These are phyloP conservation scores for Lycocorax pyrrhopterus DNA, from an alignment of 2,113 vertebrate species.

Conservation along the genomic window DNA sequence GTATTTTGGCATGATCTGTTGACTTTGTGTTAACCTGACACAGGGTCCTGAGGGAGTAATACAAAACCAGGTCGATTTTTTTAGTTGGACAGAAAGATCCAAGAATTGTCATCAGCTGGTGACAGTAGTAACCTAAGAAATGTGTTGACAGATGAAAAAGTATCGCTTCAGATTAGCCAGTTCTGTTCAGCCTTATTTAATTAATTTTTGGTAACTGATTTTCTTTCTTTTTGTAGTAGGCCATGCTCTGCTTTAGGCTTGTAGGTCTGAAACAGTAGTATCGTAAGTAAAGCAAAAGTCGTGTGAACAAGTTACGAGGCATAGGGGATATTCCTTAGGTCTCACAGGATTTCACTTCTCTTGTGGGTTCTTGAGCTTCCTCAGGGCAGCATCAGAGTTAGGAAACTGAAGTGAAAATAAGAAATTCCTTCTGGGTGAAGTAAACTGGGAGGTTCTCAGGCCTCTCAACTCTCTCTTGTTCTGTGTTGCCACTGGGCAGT, in stretches of 20 bases:
- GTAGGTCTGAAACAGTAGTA: neutral
- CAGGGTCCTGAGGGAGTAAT: neutral
- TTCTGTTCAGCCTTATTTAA: neutral
- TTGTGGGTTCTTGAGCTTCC: neutral
- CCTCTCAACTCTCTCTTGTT: neutral
- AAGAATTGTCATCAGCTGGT: neutral
- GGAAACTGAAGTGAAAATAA: neutral
- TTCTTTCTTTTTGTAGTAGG: neutral
- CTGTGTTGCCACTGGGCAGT: neutral
- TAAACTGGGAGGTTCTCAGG: neutral
- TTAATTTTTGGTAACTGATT: neutral
- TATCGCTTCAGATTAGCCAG: neutral
- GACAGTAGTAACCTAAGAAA: neutral
- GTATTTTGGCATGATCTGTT: neutral
- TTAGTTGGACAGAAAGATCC: neutral
- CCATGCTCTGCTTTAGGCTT: neutral
- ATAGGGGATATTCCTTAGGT: neutral
- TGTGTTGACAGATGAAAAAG: neutral
- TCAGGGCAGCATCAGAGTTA: neutral
- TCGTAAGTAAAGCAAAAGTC: neutral
- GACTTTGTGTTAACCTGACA: neutral
- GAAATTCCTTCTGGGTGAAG: neutral
- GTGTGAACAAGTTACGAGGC: fast-evolving
- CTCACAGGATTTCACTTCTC: neutral
- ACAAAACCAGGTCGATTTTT: neutral